These are phyloP conservation scores for Noctua comes DNA, from an alignment of 2,888 invertebrate species.

Conservation along the genomic window DNA sequence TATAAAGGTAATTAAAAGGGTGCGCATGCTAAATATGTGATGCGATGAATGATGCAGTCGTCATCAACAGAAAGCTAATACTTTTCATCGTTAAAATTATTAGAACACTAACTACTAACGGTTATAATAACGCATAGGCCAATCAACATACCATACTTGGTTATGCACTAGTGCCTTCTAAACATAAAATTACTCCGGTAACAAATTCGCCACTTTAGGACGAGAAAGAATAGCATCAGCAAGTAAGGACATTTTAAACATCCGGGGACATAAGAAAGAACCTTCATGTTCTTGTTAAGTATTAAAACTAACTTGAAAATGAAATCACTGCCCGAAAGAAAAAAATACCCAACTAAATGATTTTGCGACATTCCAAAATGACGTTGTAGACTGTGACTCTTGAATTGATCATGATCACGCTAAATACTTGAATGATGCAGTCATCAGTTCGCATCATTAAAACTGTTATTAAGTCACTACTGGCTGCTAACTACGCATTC, in stretches of 20 bases:
- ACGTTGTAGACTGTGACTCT: too few species aligned
- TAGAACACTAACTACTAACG: not conserved
- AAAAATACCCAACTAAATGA: not conserved
- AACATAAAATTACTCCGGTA: not conserved
- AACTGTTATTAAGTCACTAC: constrained; percentile 1
- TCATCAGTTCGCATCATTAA: constrained; percentile 13
- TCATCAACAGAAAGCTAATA: not conserved
- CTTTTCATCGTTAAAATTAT: not conserved
- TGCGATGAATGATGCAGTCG: not conserved
- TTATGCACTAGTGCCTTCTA: not conserved
- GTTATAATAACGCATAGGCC: not conserved
- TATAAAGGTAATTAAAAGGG: not conserved
- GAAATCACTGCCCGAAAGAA: not conserved
- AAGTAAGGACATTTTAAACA: too few species aligned
- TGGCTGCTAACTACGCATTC: not conserved
- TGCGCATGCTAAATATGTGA: not conserved
- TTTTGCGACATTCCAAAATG: not conserved
- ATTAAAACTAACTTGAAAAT: not conserved
- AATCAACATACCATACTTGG: not conserved
- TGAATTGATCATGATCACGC: too few species aligned
- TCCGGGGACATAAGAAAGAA: not conserved
- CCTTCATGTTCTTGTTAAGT: not conserved
- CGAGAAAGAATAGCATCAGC: too few species aligned
- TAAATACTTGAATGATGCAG: constrained; percentile 8
- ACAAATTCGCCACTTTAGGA: not conserved